Evolutionary conservation across 30 jellyfish, hydroid and myxozoan genomes (phyloP).

Genomic region (Hydra vulgaris): DNA sequence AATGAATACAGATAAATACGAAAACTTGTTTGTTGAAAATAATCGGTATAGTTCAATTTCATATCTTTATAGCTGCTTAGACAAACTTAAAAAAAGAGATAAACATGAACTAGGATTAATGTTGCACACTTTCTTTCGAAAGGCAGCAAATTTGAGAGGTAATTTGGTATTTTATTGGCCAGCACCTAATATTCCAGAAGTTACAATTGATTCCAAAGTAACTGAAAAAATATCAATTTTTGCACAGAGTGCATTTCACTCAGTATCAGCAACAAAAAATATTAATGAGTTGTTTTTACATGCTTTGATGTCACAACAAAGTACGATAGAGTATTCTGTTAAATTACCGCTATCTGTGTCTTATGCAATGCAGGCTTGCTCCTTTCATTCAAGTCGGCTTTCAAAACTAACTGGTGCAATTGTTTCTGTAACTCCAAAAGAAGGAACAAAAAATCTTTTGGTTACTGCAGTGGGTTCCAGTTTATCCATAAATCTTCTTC

Average conservation of each 20-base stretch:
- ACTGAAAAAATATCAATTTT: not conserved
- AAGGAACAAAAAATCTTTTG: slow-evolving; percentile 1
- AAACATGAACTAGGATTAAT: slow-evolving; percentile 33
- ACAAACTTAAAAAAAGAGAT: slow-evolving; percentile 16
- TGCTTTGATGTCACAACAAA: slow-evolving; percentile 5
- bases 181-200: slow-evolving; percentile 41
- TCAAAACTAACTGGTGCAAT: slow-evolving; percentile 43
- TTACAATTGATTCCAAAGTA: not conserved
- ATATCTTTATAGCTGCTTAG: slow-evolving; percentile 2
- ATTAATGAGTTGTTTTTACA: slow-evolving; percentile 24
- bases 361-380: slow-evolving; percentile 37
- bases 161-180: slow-evolving; percentile 47
- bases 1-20: not conserved
- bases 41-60: not conserved
- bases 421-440: slow-evolving; percentile 16
- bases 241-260: slow-evolving; percentile 40
- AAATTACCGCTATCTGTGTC: slow-evolving; percentile 33
- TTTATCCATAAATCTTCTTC: slow-evolving; percentile 39
- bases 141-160: slow-evolving; percentile 30
- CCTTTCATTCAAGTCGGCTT: slow-evolving; percentile 56
- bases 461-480: slow-evolving; percentile 33
- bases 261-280: slow-evolving; percentile 46
- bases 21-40: not conserved
- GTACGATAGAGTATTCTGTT: slow-evolving; percentile 17
- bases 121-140: slow-evolving; percentile 43